Base-by-base conservation (phyloP, 92 coral and sea anemone species). In the Bergia puertoricense region DNA sequence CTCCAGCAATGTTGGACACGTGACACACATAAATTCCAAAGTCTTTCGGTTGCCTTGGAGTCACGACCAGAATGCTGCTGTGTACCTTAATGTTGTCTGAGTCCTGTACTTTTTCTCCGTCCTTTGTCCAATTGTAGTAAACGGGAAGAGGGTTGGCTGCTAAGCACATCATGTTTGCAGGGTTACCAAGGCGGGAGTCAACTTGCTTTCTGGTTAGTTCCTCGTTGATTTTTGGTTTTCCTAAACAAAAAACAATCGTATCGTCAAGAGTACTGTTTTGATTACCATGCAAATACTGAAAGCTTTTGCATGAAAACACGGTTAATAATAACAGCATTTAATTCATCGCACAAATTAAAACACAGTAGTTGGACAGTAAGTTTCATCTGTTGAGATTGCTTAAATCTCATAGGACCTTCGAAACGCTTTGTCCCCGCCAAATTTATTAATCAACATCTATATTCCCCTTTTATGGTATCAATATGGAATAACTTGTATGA, bases 1-100 rank as follows among this genome's bases (percentile, higher is more conserved):
- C 7, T 37, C 74, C 74, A 68, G 74, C 74, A 68, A 68, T 68
- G 74, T 68, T 68, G 74, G 74, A 22, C 74, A 68, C 74, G 74
- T 68, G 74, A n/a, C 74, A 68, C 74, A 68, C 74, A 37, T 68
- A 68, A 23, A 68, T 37, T 23, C 74, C 74, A 68, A 68, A 68
- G 74, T 68, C 74, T 37, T 37, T 6, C 37, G 74, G 22, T 23
- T 68, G 37, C 38, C 74, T 68, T n/a, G 74, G 74, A 23, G 23
- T 37, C 11, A 68, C 74, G 74, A 68, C 74, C 20, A 68, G 74
- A 68, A 68, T 68, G 74, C 20, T 68, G 20, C 9, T 36, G 23
- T 68, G 51, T 10, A 46, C 51, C 51, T 2, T 46, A 46, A 46
- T 10, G 51, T 46, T 46, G 51, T 46, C 51, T 36, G 23, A 20